A percentile compares a stretch with the other conserved stretches of the same genome.
phyloP scores from a whole-genome alignment of 2,797 vertebrate species.

The Uromys caudimaculatus region DNA sequence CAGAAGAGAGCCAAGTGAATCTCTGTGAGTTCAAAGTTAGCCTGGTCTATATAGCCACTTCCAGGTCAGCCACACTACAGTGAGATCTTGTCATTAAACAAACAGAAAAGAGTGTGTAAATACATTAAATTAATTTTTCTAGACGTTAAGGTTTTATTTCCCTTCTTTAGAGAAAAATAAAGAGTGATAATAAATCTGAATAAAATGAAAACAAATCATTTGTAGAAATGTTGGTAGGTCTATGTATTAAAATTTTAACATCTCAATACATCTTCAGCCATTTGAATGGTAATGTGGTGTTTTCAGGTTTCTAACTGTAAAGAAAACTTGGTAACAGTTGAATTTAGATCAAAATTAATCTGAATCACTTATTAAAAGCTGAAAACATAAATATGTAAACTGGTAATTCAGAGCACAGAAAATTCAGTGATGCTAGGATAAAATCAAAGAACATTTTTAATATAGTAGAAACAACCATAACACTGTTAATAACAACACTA shows the following conservation, averaged over 20 bases:
- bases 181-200: conserved; percentile 21
- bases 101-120: not conserved
- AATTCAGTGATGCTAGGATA: not conserved
- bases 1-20: not conserved
- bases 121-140: not conserved
- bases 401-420: not conserved
- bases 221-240: not conserved
- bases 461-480: not conserved
- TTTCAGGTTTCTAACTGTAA: conserved; percentile 47
- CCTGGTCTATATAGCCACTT: not conserved
- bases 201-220: conserved; percentile 38
- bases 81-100: not conserved
- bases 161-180: conserved; percentile 40
- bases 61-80: not conserved
- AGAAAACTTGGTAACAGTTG: not conserved
- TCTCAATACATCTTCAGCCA: not conserved
- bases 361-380: not conserved
- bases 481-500: not conserved
- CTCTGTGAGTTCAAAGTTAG: not conserved
- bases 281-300: conserved; percentile 2
- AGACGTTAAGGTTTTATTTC: not conserved
- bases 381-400: conserved; percentile 52
- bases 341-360: conserved; percentile 33
- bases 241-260: not conserved
- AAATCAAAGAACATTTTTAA: conserved; percentile 19